These are phyloP conservation scores for Spodoptera litura DNA, from an alignment of 1,140 invertebrate genomes.

Conservation along the genomic window DNA sequence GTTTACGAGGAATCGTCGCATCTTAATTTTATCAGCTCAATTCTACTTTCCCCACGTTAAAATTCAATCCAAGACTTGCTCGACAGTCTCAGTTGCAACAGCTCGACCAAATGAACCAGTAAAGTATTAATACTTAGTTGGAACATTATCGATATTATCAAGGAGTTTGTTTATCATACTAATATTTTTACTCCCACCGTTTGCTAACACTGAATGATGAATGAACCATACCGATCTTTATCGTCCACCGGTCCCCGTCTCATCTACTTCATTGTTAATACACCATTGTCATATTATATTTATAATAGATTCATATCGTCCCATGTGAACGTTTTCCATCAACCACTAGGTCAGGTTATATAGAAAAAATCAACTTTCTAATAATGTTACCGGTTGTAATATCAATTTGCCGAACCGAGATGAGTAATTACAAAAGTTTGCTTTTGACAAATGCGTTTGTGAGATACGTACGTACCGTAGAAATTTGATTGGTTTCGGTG, in stretches of 20 bases:
- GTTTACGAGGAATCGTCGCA: too few relatives aligned
- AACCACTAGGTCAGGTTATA: constrained; percentile 58
- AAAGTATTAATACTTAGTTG: constrained; percentile 54
- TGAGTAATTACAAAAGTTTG: constrained; percentile 75
- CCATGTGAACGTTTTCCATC: constrained; percentile 63
- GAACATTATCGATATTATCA: constrained; percentile 56
- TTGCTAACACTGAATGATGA: constrained; percentile 60
- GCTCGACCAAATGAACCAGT: constrained; percentile 7
- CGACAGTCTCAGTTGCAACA: too few relatives aligned
- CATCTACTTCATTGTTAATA: constrained; percentile 67
- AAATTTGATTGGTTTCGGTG: constrained; percentile 75
- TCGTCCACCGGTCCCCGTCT: constrained; percentile 52
- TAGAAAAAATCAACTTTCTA: constrained; percentile 72
- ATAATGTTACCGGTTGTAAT: constrained; percentile 71
- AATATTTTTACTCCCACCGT: constrained; percentile 56
- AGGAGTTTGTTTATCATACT: constrained; percentile 55
- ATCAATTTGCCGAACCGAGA: constrained; percentile 74
- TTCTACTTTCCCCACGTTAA: too few relatives aligned
- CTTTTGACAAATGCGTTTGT: constrained; percentile 78
- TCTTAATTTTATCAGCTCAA: too few relatives aligned
- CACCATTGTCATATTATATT: constrained; percentile 76
- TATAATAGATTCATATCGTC: constrained; percentile 71
- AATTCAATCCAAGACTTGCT: too few relatives aligned
- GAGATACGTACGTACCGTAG: constrained; percentile 76
- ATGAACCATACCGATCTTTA: constrained; percentile 70